Conservation (phyloP, 2,113 vertebrate species). For the Pseudopodoces humilis region DNA sequence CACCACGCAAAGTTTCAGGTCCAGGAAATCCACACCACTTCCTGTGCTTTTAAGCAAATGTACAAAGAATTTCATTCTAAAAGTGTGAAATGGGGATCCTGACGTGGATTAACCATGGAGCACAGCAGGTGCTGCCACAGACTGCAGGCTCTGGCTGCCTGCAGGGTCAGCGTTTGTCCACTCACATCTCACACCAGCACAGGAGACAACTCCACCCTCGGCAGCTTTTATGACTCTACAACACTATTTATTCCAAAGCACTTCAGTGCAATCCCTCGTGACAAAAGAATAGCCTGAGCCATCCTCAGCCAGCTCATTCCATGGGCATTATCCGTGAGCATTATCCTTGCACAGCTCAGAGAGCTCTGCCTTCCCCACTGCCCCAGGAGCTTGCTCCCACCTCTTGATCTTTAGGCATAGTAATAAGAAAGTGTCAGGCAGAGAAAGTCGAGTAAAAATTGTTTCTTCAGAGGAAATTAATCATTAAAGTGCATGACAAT, state of each 20-base stretch:
- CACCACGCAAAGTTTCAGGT: background rate
- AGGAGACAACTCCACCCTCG: background rate
- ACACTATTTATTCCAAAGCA: constrained; percentile 10
- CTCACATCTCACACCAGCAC: background rate
- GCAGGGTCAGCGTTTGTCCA: background rate
- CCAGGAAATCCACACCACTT: background rate
- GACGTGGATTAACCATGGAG: background rate
- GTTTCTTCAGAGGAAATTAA: constrained; percentile 18
- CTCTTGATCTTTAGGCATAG: background rate
- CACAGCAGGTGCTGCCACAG: background rate
- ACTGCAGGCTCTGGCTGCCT: background rate
- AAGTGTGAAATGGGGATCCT: background rate
- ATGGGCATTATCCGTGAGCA: background rate
- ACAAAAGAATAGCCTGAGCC: background rate
- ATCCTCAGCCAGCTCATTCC: background rate
- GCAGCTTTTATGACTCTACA: background rate
- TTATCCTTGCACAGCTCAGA: background rate
- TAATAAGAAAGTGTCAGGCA: background rate
- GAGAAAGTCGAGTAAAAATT: constrained; percentile 11
- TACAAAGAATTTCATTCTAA: background rate
- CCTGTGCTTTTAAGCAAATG: background rate
- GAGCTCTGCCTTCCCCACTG: background rate
- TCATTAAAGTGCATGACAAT: constrained; percentile 16
- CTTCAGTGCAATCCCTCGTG: background rate
- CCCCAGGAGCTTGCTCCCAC: background rate